phyloP scores from a whole-genome alignment of 2,888 invertebrate genomes.

The Tipula confusa region DNA sequence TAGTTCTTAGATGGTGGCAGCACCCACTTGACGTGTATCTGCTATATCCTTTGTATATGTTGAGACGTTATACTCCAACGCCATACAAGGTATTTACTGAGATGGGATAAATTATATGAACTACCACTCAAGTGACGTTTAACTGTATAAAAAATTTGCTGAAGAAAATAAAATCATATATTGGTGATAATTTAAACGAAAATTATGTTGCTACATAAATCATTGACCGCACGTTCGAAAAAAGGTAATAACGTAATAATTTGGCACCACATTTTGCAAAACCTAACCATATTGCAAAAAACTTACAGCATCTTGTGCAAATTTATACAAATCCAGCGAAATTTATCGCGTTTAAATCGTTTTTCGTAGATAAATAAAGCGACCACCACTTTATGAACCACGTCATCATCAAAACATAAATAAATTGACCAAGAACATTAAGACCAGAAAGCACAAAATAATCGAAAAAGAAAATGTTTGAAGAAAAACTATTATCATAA shows the following conservation, averaged over 20 bases:
- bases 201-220: background rate
- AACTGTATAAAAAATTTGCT: background rate
- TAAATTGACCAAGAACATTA: slow-evolving; percentile 29
- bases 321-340: background rate
- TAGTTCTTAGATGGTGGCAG: too few species aligned
- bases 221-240: background rate
- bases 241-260: background rate
- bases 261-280: background rate
- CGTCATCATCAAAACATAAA: slow-evolving; percentile 13
- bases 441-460: slow-evolving; percentile 15
- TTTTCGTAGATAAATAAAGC: background rate
- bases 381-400: background rate
- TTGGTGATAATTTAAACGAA: background rate
- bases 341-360: background rate
- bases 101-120: too few species aligned
- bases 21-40: too few species aligned
- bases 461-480: slow-evolving; percentile 27
- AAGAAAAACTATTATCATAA: slow-evolving; percentile 30
- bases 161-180: background rate
- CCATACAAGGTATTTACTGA: too few species aligned
- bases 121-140: background rate
- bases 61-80: too few species aligned
- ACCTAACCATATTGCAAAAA: background rate
- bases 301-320: background rate
- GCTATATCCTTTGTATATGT: too few species aligned